A percentile compares a stretch with the other conserved stretches of the same genome.
Conservation (phyloP, 2,888 invertebrate genomes). For the Hybos culiciformis region DNA sequence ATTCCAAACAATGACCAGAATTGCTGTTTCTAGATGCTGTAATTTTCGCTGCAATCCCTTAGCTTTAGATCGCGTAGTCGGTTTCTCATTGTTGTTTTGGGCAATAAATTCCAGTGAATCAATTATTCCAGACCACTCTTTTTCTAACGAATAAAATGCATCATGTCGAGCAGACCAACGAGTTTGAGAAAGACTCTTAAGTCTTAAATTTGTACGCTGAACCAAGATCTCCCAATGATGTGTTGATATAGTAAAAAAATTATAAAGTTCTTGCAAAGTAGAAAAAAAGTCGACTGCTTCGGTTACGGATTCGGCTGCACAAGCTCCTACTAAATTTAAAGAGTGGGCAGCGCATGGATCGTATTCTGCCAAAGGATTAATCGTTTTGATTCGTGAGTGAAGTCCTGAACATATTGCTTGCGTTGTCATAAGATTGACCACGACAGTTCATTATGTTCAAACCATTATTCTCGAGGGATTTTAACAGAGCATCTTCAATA, state of each 20-base stretch:
- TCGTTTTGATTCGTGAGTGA: neutral
- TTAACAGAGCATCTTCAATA: neutral
- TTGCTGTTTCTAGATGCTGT: too few relatives aligned
- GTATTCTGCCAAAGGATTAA: neutral
- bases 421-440: neutral
- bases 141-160: neutral
- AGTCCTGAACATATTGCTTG: neutral
- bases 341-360: neutral
- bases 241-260: neutral
- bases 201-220: too few relatives aligned
- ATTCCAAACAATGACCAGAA: too few relatives aligned
- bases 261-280: neutral
- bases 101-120: too few relatives aligned
- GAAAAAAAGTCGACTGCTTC: neutral
- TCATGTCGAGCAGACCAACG: neutral
- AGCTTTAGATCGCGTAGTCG: too few relatives aligned
- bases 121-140: too few relatives aligned
- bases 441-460: neutral
- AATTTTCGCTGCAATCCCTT: too few relatives aligned
- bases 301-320: neutral
- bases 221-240: too few relatives aligned
- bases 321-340: neutral
- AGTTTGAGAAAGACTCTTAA: neutral
- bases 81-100: too few relatives aligned
- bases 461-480: neutral